Percentiles rank a stretch among this genome's conserved stretches.
Conservation (phyloP, 2,888 invertebrate species). For the Strigamia transsilvanica region DNA sequence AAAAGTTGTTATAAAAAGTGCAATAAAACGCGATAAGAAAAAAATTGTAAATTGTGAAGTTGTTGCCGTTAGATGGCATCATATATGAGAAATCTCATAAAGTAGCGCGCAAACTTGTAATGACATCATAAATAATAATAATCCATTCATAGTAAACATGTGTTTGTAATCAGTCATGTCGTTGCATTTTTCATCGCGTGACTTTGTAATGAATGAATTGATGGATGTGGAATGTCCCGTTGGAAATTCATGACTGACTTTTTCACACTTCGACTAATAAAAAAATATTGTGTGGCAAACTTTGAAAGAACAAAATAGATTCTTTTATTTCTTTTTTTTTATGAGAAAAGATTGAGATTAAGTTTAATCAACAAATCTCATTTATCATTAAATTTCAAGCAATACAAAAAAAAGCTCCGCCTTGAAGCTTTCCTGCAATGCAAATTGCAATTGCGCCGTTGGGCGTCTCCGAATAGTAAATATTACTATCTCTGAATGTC, state of each 20-base stretch:
- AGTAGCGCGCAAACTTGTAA: conserved; percentile 16
- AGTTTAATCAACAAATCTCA: not conserved
- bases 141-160: conserved; percentile 30
- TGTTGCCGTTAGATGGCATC: conserved; percentile 26
- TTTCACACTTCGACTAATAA: not conserved
- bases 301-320: not conserved
- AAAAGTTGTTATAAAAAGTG: not conserved
- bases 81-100: conserved; percentile 26
- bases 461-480: not conserved
- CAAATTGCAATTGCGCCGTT: not conserved
- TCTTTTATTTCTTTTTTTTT: not conserved
- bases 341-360: not conserved
- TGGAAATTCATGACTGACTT: not conserved
- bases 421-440: not conserved
- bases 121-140: conserved; percentile 30
- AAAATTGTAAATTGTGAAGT: conserved; percentile 29
- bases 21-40: conserved; percentile 9
- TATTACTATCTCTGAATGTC: conserved; percentile 4
- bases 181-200: conserved; percentile 14
- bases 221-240: not conserved
- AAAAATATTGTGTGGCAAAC: not conserved
- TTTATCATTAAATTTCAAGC: not conserved
- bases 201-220: conserved; percentile 20
- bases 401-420: conserved; percentile 24
- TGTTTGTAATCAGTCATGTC: conserved; percentile 30